Evolutionary conservation across 1,140 invertebrate species (phyloP).

Genomic region (Whitmania pigra): DNA sequence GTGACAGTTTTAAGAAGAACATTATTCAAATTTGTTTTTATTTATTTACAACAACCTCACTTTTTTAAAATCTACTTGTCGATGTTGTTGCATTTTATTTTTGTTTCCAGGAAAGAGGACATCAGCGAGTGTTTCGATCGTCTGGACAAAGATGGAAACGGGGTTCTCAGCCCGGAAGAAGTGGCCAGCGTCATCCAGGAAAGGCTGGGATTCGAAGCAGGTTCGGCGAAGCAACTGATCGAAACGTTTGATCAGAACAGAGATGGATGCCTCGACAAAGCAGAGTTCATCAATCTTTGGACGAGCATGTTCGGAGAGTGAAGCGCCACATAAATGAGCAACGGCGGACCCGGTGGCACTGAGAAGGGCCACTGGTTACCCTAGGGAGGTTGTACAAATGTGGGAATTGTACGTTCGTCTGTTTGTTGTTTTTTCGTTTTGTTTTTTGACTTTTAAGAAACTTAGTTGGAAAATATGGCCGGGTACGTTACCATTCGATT

Average conservation of each 20-base stretch:
- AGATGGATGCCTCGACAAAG: conserved; percentile 25
- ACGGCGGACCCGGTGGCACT: too few relatives aligned
- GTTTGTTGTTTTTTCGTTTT: too few relatives aligned
- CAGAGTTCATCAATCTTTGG: conserved; percentile 25
- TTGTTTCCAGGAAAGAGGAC: conserved; percentile 23
- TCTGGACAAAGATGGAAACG: conserved; percentile 25
- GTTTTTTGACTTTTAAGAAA: too few relatives aligned
- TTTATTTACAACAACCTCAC: too few relatives aligned
- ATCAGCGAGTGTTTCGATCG: conserved; percentile 21
- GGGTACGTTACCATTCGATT: too few relatives aligned
- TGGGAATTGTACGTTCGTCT: too few relatives aligned
- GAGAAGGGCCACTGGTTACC: too few relatives aligned
- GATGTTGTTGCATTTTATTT: neutral
- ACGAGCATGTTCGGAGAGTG: conserved; percentile 24
- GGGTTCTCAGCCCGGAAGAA: conserved; percentile 24
- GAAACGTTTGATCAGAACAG: conserved; percentile 25
- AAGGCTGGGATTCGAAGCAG: conserved; percentile 23
- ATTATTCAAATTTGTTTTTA: too few relatives aligned
- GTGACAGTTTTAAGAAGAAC: too few relatives aligned
- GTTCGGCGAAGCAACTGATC: conserved; percentile 17
- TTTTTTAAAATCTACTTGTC: too few relatives aligned
- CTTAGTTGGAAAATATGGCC: too few relatives aligned
- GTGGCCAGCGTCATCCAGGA: conserved; percentile 23
- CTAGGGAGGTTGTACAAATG: too few relatives aligned
- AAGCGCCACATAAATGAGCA: neutral